Conservation (phyloP, 2,113 vertebrate species). For the Ptilorrhoa leucosticta region DNA sequence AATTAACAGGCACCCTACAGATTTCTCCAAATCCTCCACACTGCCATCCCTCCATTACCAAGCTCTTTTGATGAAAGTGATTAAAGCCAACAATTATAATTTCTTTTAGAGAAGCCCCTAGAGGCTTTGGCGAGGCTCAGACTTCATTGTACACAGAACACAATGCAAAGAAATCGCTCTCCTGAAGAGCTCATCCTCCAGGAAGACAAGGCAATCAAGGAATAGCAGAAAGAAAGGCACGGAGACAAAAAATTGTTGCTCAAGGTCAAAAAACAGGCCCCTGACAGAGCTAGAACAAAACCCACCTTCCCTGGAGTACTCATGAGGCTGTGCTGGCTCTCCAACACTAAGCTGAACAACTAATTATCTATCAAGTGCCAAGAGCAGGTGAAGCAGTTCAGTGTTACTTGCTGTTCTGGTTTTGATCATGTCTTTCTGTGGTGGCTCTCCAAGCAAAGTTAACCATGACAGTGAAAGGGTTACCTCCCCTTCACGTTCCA, state of each 20-base stretch:
- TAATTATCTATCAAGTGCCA: neutral
- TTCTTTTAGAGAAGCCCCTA: conserved; percentile 2
- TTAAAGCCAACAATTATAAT: conserved; percentile 47
- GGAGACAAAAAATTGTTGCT: neutral
- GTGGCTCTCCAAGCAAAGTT: neutral
- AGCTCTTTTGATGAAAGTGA: conserved; percentile 11
- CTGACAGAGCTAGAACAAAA: neutral
- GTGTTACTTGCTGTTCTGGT: neutral
- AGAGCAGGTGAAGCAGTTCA: neutral
- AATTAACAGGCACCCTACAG: conserved; percentile 16
- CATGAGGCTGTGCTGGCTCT: neutral
- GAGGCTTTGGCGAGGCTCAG: neutral
- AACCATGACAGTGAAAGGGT: neutral
- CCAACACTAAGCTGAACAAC: neutral
- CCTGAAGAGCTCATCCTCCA: neutral
- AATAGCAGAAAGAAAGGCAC: neutral
- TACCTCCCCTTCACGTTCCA: neutral
- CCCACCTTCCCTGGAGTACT: neutral
- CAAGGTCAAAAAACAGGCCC: neutral
- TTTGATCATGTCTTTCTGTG: neutral
- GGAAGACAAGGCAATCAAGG: neutral
- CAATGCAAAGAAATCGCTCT: neutral
- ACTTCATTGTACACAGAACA: conserved; percentile 10
- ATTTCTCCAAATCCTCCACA: neutral
- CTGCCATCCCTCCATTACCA: neutral